Percentiles rank a stretch among this genome's conserved stretches.
phyloP scores from a whole-genome alignment of 2,797 vertebrate genomes.

The Girardinus metallicus region DNA sequence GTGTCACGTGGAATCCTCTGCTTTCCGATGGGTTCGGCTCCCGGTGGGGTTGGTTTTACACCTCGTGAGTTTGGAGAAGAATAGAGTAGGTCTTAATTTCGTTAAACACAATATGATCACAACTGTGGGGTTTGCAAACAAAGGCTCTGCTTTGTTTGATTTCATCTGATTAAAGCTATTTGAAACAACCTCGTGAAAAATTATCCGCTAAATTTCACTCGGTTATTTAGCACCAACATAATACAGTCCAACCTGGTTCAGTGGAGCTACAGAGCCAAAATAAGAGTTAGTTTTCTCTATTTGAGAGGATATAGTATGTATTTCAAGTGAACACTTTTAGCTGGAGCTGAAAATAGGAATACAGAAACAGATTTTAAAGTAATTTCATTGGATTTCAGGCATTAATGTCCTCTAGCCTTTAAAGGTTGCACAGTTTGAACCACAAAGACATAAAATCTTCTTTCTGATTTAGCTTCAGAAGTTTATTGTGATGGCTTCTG shows the following conservation, averaged over 20 bases:
- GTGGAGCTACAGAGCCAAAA: background rate
- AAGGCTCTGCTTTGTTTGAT: background rate
- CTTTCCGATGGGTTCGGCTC: constrained; percentile 31
- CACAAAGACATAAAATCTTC: background rate
- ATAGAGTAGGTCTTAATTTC: constrained; percentile 10
- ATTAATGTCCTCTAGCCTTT: background rate
- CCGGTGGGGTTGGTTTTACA: constrained; percentile 20
- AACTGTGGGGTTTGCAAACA: background rate
- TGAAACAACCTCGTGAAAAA: background rate
- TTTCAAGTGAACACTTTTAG: background rate
- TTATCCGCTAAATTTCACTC: background rate
- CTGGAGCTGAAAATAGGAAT: background rate
- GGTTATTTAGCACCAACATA: background rate
- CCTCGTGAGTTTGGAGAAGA: constrained; percentile 53
- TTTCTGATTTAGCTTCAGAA: background rate
- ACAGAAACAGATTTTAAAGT: background rate
- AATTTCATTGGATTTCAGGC: background rate
- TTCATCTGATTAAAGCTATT: background rate
- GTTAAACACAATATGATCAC: background rate
- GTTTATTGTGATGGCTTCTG: background rate
- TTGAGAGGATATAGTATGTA: background rate
- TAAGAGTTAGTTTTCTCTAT: background rate
- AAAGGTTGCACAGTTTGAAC: background rate
- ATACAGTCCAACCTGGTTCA: background rate
- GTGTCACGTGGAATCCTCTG: constrained; percentile 15